These are phyloP conservation scores for Heliocidaris tuberculata DNA, from an alignment of 35 echinoderm and acorn worm genomes.

Conservation along the genomic window DNA sequence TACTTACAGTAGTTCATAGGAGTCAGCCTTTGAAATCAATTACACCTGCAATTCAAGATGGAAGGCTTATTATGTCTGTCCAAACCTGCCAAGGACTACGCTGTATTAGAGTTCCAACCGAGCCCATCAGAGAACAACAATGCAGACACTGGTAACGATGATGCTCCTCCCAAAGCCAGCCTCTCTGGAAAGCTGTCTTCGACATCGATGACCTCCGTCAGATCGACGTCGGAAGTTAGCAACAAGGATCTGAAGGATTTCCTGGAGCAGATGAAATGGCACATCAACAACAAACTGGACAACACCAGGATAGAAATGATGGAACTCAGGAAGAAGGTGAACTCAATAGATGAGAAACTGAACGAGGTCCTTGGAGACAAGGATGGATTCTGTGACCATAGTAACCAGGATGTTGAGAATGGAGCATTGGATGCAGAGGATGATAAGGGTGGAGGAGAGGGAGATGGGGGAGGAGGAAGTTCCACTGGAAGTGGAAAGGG, in stretches of 20 bases:
- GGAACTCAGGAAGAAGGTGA: slow-evolving; percentile 24
- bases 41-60: not conserved
- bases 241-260: slow-evolving; percentile 40
- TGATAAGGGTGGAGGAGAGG: not conserved
- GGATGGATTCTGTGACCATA: not conserved
- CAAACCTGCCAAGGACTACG: not conserved
- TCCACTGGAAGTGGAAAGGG: not conserved
- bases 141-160: not conserved
- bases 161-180: not conserved
- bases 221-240: not conserved
- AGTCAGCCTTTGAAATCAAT: not conserved
- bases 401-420: not conserved
- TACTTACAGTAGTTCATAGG: not conserved
- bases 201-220: not conserved
- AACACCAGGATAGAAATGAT: slow-evolving; percentile 46
- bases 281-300: slow-evolving; percentile 43
- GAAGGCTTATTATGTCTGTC: slow-evolving; percentile 25
- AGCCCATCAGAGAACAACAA: not conserved
- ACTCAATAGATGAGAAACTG: slow-evolving; percentile 31
- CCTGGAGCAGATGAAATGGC: slow-evolving; percentile 46
- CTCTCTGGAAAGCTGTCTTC: not conserved
- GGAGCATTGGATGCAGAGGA: not conserved
- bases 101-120: not conserved
- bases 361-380: not conserved
- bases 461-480: slow-evolving; percentile 23